Base-by-base conservation (phyloP, 2,797 vertebrate species). In the Tenualosa ilisha region DNA sequence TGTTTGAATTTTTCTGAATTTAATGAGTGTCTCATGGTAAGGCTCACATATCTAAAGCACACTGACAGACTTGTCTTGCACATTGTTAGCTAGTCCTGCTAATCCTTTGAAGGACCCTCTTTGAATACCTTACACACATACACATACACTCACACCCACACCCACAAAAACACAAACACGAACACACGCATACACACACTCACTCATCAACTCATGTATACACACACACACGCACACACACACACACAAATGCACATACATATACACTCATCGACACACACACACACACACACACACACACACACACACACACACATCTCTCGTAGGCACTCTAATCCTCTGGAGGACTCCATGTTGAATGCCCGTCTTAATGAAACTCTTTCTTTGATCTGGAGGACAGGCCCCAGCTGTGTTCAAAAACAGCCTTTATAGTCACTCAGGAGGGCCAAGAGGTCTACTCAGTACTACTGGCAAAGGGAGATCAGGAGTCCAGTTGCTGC, bases 361-460 rank as follows among this genome's bases (percentile, higher is more conserved):
- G 40, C 51, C 37, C 46, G 65, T 15, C 37, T 83, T 75, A 49
- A 59, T 51, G 59, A 51, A 59, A 61, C 20, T 72, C 31, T 26
- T 20, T 22, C 81, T 85, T 85, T 83, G 81, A 87, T 83, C 56
- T 79, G 46, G 3, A 37, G n/a, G 56, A 43, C 37, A 15, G 72
- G 72, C 72, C 72, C 72, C 72, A 79, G 72, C 72, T 43, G 72
- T 79, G 72, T 46, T 79, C 72, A 79, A 46, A 17, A 79, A 7
- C 15, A 46, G 72, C 40, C 72, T 79, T 37, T 79, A 8, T 8
- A 20, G 15, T 46, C 40, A 43, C 40, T 79, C 72, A 43, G 37
- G 6, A 22, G 17, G 72, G 37, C 31, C 72, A 79, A 1, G 1
- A 20, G 37, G 68, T 72, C 68, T 72, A 5, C 68, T 72, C 68